Evolutionary conservation across 2,888 invertebrate genomes (phyloP), one percentile per base, ranked within the genome.

Genomic region (Druceiella hillmani): DNA sequence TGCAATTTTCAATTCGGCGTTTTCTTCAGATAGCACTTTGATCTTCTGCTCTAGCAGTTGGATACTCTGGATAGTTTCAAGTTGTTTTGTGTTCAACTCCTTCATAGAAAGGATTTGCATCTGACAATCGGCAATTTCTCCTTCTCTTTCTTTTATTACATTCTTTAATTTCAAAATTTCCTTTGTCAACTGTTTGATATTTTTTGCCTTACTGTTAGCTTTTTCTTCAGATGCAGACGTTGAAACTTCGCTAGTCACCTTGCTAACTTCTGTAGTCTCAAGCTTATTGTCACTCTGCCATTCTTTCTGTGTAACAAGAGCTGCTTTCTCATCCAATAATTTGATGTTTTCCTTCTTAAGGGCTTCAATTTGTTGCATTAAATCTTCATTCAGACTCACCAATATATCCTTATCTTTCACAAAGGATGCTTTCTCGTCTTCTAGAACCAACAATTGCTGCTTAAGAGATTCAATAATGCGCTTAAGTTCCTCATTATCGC

Each of bases 401-500:
- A 70, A 37, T 51, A 61, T 53, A 52, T 53, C 50, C 50, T 72
- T 72, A 43, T 73, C 74, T 41, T 67, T 68, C 26, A 61, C 66
- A 17, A 77, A 51, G 38, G 61, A 48, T 47, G 70, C 56, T 45
- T 70, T 61, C 49, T 60, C 62, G 38, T 51, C 61, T 52, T 74
- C 62, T 17, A 79, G 54, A 35, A 55, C 53, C 40, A 60, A 63
- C 48, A 76, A 76, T 49, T 76, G 72, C 13, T 62, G 63, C 39
- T 64, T 69, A 26, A 78, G 54, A 43, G 75, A 68, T 31, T 66
- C 61, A 29, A 78, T 62, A 52, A 69, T 66, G 34, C 67, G 50
- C 25, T 64, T 59, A 31, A 80, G 59, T 17, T 70, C 60, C 41
- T 75, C 70, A 58, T 82, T 80, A 63, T 83, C 81, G 6, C 61